Base-by-base conservation (phyloP, 92 coral and sea anemone genomes). In the Diadumene lineata region DNA sequence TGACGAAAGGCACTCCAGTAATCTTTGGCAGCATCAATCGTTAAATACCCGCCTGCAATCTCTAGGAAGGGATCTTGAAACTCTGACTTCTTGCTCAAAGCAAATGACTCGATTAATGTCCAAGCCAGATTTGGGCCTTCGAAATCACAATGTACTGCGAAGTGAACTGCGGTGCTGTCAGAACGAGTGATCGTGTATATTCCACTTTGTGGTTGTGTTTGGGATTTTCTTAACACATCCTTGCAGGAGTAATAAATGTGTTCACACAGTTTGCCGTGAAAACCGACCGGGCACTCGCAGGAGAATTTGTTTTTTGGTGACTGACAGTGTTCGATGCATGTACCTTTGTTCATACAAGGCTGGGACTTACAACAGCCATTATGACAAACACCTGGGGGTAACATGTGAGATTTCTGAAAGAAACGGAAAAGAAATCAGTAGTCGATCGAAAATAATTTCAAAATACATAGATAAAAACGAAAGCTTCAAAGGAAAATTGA, bases 291-390 rank as follows among this genome's bases (percentile, higher is more conserved):
- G 34, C 85, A 72, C 63, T 30, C n/a, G 57, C 85, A 81, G 67
- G 46, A 55, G 64, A 81, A 81, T 32, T 76, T 44, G 25, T 19
- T n/a, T 64, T 60, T 64, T 16, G 68, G 33, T n/a, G 77, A 32
- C 13, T 50, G 68, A 48, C 84, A 80, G 58, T 44, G 68, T 32
- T 80, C 78, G 43, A 22, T 31, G 64, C 84, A 80, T n/a, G 69
- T 68, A n/a, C 74, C 85, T 51, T 72, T 77, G 66, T 73, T 81
- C 67, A 81, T 28, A 56, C 85, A 81, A 66, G 85, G 74, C 31
- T 65, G 67, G 28, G 60, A 34, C 29, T 60, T 28, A 51, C 75
- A 69, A 60, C 75, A 69, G 34, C 75, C 75, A 51, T 68, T 68
- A 24, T 34, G 31, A n/a, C 69, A 75, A 33, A 25, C 79, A 72